Evolutionary conservation across 2,888 invertebrate species (phyloP), one percentile per base, ranked within the genome.

Genomic region (Drosophila seclusa): DNA sequence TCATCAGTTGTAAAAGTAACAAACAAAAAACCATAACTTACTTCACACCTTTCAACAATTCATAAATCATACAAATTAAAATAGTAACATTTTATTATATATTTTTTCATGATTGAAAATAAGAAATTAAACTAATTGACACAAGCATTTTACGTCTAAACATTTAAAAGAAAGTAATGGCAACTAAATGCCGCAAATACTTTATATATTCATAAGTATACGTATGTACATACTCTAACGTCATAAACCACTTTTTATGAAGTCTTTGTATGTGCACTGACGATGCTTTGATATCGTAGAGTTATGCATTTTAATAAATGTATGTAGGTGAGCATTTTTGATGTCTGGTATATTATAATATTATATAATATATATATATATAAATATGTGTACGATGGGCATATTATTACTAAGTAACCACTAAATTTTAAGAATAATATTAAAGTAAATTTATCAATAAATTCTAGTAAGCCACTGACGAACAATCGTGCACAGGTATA

Each of bases 81-180:
- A 24, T 68, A 32, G 29, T 68, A 68, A 68, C 68, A 68, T 55
- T 68, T 68, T 70, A 64, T 64, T 70, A 36, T 36, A 36, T 53
- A 1, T 21, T 11, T 24, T 16, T 48, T 34, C 2, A 49, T 49
- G 18, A n/a, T 52, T 70, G 68, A 60, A 45, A 40, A 59, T 76
- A 55, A 55, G 63, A 73, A 60, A 52, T 74, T 48, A 63, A 48
- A 69, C 34, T 63, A 66, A 63, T 73, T 78, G 77, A 77, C 79
- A 77, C 77, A 77, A 77, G 63, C 66, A 77, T 66, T 13, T 58
- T 50, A 74, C 75, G 29, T 70, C 36, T 66, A 64, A 48, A 57
- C 61, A 54, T 68, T 16, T 53, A 42, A 66, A 54, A 59, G n/a
- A 50, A 53, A 65, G 52, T 66, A 53, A 48, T 58, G 63, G 54